These are phyloP conservation scores for Podabrus alpinus DNA, from an alignment of 2,888 invertebrate species.

Conservation along the genomic window DNA sequence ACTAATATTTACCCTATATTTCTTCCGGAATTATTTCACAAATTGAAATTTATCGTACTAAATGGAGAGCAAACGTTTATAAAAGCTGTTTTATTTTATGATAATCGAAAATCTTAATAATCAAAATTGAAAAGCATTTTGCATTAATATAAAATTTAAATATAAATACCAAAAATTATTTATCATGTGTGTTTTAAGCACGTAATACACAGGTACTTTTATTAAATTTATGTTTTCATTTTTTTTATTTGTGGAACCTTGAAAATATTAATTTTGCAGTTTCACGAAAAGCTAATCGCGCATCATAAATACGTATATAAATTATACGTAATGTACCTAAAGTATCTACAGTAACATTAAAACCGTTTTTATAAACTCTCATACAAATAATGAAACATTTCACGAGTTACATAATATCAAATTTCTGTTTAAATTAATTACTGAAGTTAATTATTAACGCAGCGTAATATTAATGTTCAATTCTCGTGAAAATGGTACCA, in stretches of 20 bases:
- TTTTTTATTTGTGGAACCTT: background rate
- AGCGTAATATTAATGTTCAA: background rate
- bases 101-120: background rate
- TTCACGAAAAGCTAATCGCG: background rate
- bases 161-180: background rate
- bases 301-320: background rate
- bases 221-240: background rate
- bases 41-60: background rate
- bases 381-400: background rate
- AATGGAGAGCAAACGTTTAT: background rate
- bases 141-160: background rate
- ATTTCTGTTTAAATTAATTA: background rate
- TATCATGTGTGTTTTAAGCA: background rate
- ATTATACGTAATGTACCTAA: background rate
- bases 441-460: background rate
- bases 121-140: background rate
- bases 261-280: background rate
- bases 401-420: background rate
- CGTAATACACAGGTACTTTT: background rate
- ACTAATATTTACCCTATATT: too few species aligned
- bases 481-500: background rate
- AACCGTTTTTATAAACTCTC: background rate
- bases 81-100: background rate
- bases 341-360: background rate
- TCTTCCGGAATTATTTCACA: background rate